phyloP scores from a whole-genome alignment of 1,140 invertebrate genomes.

The Ostrea edulis region DNA sequence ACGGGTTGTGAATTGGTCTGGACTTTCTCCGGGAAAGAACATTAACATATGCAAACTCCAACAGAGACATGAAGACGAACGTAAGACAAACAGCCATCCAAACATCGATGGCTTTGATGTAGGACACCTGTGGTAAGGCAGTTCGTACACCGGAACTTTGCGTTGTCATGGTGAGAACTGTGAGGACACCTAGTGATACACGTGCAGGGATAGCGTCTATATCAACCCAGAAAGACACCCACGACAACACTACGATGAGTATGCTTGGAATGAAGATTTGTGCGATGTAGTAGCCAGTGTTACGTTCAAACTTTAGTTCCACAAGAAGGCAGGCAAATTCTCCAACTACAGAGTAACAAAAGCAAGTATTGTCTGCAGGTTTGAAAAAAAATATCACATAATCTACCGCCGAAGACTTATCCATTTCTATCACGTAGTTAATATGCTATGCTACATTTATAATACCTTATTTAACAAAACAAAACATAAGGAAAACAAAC shows the following conservation, averaged over 20 bases:
- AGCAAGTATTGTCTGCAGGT: too few relatives aligned
- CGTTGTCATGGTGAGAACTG: constrained; percentile 67
- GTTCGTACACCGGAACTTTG: constrained; percentile 62
- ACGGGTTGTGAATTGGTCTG: background rate
- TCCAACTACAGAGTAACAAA: constrained; percentile 2
- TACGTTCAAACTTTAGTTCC: constrained; percentile 16
- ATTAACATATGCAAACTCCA: constrained; percentile 90
- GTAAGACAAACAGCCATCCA: constrained; percentile 95
- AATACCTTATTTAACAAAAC: too few relatives aligned
- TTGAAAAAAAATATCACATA: too few relatives aligned
- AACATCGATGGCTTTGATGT: constrained; percentile 88
- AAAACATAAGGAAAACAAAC: background rate
- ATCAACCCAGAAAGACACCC: constrained; percentile 88
- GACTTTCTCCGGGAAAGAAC: constrained; percentile 59
- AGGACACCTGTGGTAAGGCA: constrained; percentile 80
- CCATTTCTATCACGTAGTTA: too few relatives aligned
- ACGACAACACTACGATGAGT: constrained; percentile 94
- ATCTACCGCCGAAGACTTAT: too few relatives aligned
- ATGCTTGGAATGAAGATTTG: constrained; percentile 96
- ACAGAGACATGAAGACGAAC: constrained; percentile 90
- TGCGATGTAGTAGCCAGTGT: constrained; percentile 91
- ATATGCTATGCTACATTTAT: too few relatives aligned
- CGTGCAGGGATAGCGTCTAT: constrained; percentile 82
- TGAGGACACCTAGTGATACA: constrained; percentile 71
- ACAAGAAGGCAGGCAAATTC: constrained; percentile 14